phyloP scores from a whole-genome alignment of 2,113 vertebrate species.

The Siniperca chuatsi region DNA sequence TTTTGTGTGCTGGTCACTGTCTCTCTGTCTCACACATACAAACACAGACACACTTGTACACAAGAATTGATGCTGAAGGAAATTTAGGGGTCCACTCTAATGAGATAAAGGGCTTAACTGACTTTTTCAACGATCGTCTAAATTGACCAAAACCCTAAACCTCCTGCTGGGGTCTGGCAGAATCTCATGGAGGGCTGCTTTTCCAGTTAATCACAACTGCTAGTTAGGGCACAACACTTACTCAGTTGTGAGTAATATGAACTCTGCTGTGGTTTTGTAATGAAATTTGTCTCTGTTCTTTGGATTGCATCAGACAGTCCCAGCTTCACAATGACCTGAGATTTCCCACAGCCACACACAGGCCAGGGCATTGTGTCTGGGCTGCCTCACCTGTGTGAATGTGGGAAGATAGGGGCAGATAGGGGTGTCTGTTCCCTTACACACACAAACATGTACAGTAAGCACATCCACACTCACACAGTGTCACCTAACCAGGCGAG shows the following conservation, averaged over 20 bases:
- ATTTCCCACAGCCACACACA: slow-evolving; percentile 53
- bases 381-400: slow-evolving; percentile 48
- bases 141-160: slow-evolving; percentile 63
- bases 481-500: slow-evolving; percentile 52
- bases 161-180: slow-evolving; percentile 44
- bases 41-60: not conserved
- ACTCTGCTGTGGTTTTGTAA: not conserved
- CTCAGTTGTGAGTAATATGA: not conserved
- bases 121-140: slow-evolving; percentile 53
- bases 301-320: not conserved
- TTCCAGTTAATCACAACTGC: slow-evolving; percentile 24
- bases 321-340: slow-evolving; percentile 28
- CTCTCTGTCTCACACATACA: slow-evolving; percentile 4
- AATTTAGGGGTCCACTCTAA: slow-evolving; percentile 60
- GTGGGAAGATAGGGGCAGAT: not conserved
- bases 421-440: slow-evolving; percentile 33
- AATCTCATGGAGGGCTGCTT: slow-evolving; percentile 1
- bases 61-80: slow-evolving; percentile 11
- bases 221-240: slow-evolving; percentile 1
- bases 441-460: slow-evolving; percentile 27
- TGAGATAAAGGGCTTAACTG: slow-evolving; percentile 71
- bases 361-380: slow-evolving; percentile 49
- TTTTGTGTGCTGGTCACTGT: not conserved
- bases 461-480: slow-evolving; percentile 18
- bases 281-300: slow-evolving; percentile 2